Conservation (phyloP, 92 coral and sea anemone genomes). For the Umimayanthus kanabou region DNA sequence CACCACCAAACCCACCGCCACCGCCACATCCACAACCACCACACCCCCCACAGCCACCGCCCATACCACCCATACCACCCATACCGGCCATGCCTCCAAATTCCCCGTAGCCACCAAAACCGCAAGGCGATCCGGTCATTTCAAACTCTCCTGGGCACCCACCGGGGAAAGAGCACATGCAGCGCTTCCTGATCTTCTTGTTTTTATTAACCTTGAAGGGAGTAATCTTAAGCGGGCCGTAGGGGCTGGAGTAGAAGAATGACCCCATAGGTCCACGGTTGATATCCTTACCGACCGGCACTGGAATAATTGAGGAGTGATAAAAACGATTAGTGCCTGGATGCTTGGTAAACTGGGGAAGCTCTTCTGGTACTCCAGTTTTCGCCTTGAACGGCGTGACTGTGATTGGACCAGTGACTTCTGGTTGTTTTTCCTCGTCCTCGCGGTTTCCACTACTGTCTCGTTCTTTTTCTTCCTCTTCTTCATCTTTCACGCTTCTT, state of each 20-base stretch:
- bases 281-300: slow-evolving; percentile 20
- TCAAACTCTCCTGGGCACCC: slow-evolving; percentile 29
- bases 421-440: not conserved
- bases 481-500: slow-evolving; percentile 22
- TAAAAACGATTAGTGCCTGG: not conserved
- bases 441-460: not conserved
- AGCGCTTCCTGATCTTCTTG: slow-evolving; percentile 1
- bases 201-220: slow-evolving; percentile 11
- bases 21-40: not conserved
- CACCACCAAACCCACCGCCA: not conserved
- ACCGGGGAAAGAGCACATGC: slow-evolving; percentile 33
- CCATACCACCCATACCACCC: not conserved
- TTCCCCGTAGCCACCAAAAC: not conserved
- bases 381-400: slow-evolving; percentile 35
- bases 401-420: slow-evolving; percentile 22
- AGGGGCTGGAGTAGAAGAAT: slow-evolving; percentile 21
- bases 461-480: slow-evolving; percentile 4
- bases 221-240: slow-evolving; percentile 31
- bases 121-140: slow-evolving; percentile 11
- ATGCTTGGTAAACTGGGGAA: slow-evolving; percentile 17
- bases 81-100: not conserved
- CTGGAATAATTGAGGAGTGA: slow-evolving; percentile 6
- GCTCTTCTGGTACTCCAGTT: slow-evolving; percentile 8
- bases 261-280: slow-evolving; percentile 7
- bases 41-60: not conserved